Evolutionary conservation across 2,113 vertebrate species (phyloP), one percentile per base, ranked within the genome.

Genomic region (Actinemys pallida): DNA sequence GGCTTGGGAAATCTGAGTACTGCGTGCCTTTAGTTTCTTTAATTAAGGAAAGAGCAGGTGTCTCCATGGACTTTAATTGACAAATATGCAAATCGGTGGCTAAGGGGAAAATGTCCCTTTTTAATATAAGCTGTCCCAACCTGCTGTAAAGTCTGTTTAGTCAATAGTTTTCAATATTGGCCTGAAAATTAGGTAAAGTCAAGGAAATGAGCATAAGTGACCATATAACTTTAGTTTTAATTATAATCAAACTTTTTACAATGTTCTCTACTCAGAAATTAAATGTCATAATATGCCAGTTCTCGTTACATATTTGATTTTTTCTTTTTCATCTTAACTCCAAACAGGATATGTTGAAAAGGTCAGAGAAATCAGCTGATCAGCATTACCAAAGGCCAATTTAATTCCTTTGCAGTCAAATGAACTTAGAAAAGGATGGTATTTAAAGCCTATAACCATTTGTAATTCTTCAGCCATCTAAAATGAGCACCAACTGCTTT

Each of bases 401-500:
- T 96, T 96, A 91, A 98, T 98, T 97, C 92, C 12, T 96, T 93
- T 92, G 75, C 47, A 93, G 81, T 90, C 56, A 98, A 97, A 93
- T 86, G 31, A 96, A 96, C 85, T 95, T 97, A 95, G 81, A 97
- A 94, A 10, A 80, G 69, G 17, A 90, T 92, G 50, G 8, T 94
- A 94, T 98, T 98, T 95, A 95, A 95, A 91, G 47, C 11, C 7
- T 88, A 16, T 35, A 93, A 86, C 5, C 2, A 57, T 87, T 93
- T 93, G 79, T 59, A 79, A 27, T 92, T 95, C 29, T 96, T 65
- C 75, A 45, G 27, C 31, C 8, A 35, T 89, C 56, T 81, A 88
- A 90, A 95, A 95, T 81, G 29, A 97, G 6, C 10, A 90, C 19
- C 9, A 10, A 84, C 4, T 65, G 2, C n/a, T 92, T 92, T 97